A percentile compares a stretch with the other conserved stretches of the same genome.
Evolutionary conservation across 1,140 invertebrate species (phyloP).

Genomic region (Pseudoatta argentina): DNA sequence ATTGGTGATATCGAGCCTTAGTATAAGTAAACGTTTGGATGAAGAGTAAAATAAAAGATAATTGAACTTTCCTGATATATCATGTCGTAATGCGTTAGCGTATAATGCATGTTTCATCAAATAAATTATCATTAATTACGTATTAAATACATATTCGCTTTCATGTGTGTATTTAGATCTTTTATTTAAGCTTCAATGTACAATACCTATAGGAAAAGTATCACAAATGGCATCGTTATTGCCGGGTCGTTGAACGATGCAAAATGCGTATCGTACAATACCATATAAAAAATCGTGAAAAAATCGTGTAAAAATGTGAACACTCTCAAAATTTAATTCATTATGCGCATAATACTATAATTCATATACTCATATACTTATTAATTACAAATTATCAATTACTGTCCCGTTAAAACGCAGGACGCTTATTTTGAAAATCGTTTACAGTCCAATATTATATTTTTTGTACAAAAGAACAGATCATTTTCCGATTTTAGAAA

Average conservation of each 20-base stretch:
- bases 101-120: neutral
- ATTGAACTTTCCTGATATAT: neutral
- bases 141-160: neutral
- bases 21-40: neutral
- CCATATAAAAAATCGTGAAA: constrained; percentile 32
- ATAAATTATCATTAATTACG: neutral
- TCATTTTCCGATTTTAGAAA: neutral
- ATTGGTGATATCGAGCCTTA: no score
- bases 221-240: constrained; percentile 58
- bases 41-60: neutral
- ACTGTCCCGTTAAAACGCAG: neutral
- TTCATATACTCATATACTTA: constrained; percentile 10
- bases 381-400: constrained; percentile 9
- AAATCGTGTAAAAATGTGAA: constrained; percentile 28
- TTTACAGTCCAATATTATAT: neutral
- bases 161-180: constrained; percentile 20
- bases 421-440: constrained; percentile 29
- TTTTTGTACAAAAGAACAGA: neutral
- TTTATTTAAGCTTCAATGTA: constrained; percentile 47
- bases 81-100: no score
- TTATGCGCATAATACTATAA: constrained; percentile 17
- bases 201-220: constrained; percentile 62
- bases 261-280: constrained; percentile 35
- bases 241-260: constrained; percentile 36
- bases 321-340: constrained; percentile 29